Conservation (phyloP, 2,797 vertebrate species). For the Scomberomorus guttatus region DNA sequence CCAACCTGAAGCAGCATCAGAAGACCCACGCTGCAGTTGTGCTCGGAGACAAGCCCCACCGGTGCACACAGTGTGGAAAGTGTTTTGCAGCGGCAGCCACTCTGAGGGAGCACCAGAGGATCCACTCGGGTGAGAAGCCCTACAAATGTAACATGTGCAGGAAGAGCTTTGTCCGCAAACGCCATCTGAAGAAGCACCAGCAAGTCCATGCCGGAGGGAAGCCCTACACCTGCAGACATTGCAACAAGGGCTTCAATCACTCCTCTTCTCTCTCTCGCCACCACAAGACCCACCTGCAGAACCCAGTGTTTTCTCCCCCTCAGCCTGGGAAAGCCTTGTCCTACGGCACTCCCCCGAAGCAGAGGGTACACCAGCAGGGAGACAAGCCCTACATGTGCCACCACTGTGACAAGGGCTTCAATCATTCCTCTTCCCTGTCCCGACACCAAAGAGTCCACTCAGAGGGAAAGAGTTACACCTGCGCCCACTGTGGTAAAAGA, state of each 20-base stretch:
- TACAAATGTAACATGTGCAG: conserved; percentile 90
- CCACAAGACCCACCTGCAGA: conserved; percentile 87
- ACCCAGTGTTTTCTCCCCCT: conserved; percentile 82
- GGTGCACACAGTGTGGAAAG: conserved; percentile 87
- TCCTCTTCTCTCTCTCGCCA: conserved; percentile 88
- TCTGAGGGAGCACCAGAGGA: conserved; percentile 87
- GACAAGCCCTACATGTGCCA: conserved; percentile 90
- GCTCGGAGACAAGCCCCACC: conserved; percentile 85
- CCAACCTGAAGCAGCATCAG: conserved; percentile 89
- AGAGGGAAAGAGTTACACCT: conserved; percentile 87
- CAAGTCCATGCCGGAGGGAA: conserved; percentile 88
- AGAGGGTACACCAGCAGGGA: conserved; percentile 82
- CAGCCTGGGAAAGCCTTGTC: conserved; percentile 82
- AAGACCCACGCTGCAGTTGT: conserved; percentile 82
- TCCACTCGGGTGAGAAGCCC: conserved; percentile 88
- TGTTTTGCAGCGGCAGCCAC: conserved; percentile 87
- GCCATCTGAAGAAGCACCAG: conserved; percentile 90
- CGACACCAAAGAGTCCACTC: conserved; percentile 90
- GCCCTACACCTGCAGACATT: conserved; percentile 88
- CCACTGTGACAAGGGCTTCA: conserved; percentile 89
- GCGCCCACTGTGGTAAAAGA: conserved; percentile 86
- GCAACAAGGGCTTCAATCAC: conserved; percentile 89
- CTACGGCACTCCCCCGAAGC: conserved; percentile 81
- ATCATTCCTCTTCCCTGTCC: conserved; percentile 89
- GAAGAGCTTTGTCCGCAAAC: conserved; percentile 88